Evolutionary conservation across 1,140 invertebrate genomes (phyloP), one percentile per base, ranked within the genome.

Genomic region (Neocloeon triangulifer): DNA sequence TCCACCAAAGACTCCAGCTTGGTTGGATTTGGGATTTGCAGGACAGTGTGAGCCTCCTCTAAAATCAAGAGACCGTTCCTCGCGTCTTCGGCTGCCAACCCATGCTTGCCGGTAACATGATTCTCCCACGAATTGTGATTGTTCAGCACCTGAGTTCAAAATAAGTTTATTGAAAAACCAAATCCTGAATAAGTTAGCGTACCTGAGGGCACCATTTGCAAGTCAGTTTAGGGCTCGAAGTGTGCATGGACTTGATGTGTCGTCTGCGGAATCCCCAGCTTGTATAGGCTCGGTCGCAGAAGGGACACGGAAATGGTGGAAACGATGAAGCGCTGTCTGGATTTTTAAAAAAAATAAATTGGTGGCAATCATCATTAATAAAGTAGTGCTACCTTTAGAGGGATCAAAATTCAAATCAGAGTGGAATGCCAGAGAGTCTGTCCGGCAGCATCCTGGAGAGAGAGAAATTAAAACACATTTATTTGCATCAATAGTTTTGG

Each of bases 241-340:
- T 53, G 46, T 69, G 65, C 32, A 61, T 53, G 9, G 62, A 61
- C 44, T 68, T 69, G 21, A 69, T 64, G 44, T 69, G 66, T 27
- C 66, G 52, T 38, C 66, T 49, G 12, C 66, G 49, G 36, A 68
- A 69, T 0, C 66, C 66, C 65, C 65, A 69, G 27, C 62, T 66
- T 30, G 64, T 64, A 48, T 69, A 69, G 1, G 64, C 58, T 29
- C 65, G 55, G 6, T 62, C 59, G 44, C 66, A 69, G 42, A 69
- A 68, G 8, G 66, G 66, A 41, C 66, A 69, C 0, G 66, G 64
- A 41, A 66, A 68, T 7, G 61, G 64, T 3, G 59, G 30, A 21
- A 26, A 25, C 15, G n/a, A 5, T 15, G 5, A n/a, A n/a, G 7
- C 26, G 26, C 13, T 5, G 26, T n/a, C 5, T n/a, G n/a, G n/a